A percentile compares a stretch with the other conserved stretches of the same genome.
phyloP scores from a whole-genome alignment of 2,797 vertebrate species.

The Catharus ustulatus region DNA sequence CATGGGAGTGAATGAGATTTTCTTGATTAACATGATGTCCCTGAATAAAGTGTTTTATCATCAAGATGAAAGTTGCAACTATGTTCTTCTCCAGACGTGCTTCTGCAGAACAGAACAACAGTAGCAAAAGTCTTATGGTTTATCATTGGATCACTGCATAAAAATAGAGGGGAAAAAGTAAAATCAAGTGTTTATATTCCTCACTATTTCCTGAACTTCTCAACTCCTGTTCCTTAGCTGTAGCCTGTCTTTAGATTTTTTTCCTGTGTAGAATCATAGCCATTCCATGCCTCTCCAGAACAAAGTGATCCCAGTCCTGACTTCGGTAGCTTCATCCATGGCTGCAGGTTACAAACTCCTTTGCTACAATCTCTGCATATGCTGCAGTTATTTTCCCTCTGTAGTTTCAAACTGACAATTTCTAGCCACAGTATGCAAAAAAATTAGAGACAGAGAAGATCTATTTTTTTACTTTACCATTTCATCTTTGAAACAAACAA shows the following conservation, averaged over 20 bases:
- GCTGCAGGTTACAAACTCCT: neutral
- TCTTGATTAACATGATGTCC: slow-evolving; percentile 95
- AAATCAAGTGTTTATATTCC: neutral
- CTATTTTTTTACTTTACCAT: neutral
- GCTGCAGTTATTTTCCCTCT: neutral
- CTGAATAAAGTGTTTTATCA: slow-evolving; percentile 94
- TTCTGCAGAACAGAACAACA: slow-evolving; percentile 79
- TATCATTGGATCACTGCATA: neutral
- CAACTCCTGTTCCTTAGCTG: neutral
- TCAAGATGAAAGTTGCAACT: slow-evolving; percentile 91
- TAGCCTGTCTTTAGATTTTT: neutral
- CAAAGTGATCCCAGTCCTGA: neutral
- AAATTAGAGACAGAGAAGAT: neutral
- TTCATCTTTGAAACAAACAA: neutral
- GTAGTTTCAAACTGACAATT: neutral
- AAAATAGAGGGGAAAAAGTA: neutral
- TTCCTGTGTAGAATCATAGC: neutral
- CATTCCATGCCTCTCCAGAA: neutral
- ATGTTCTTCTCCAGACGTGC: slow-evolving; percentile 94
- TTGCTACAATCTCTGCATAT: neutral
- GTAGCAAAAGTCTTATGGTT: neutral
- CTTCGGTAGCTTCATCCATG: neutral
- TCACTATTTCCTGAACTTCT: neutral
- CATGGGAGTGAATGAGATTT: slow-evolving; percentile 88
- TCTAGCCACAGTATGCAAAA: neutral